phyloP scores from a whole-genome alignment of 2,113 vertebrate species.

The Dromaius novaehollandiae region DNA sequence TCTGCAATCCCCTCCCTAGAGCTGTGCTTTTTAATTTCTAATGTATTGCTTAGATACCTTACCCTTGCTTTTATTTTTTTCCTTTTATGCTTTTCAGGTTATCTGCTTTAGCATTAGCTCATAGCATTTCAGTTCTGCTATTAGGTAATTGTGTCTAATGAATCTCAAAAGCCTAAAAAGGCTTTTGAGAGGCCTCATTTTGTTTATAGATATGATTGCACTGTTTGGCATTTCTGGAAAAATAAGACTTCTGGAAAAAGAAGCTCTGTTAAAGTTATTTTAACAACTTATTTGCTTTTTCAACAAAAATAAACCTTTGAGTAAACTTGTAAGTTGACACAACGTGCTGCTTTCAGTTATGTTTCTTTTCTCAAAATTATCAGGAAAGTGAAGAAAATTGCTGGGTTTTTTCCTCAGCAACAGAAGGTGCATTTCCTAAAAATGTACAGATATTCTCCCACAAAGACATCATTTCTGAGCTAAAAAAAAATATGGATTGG shows the following conservation, averaged over 20 bases:
- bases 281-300: not conserved
- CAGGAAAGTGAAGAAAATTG: not conserved
- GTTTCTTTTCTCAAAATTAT: not conserved
- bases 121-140: not conserved
- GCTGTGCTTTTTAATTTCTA: not conserved
- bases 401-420: not conserved
- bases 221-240: not conserved
- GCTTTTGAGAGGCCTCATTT: not conserved
- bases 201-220: not conserved
- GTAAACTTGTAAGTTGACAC: not conserved
- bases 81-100: not conserved
- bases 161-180: not conserved
- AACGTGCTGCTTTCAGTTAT: not conserved
- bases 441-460: not conserved
- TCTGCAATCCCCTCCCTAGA: not conserved
- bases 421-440: not conserved
- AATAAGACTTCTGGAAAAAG: not conserved
- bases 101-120: not conserved
- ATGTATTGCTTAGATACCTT: not conserved
- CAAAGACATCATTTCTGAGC: not conserved
- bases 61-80: not conserved
- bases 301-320: not conserved
- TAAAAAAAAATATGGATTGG: not conserved
- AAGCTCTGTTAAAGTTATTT: not conserved
- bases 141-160: not conserved